Evolutionary conservation across 2,797 vertebrate species (phyloP).

Genomic region (Scolopax rusticola): DNA sequence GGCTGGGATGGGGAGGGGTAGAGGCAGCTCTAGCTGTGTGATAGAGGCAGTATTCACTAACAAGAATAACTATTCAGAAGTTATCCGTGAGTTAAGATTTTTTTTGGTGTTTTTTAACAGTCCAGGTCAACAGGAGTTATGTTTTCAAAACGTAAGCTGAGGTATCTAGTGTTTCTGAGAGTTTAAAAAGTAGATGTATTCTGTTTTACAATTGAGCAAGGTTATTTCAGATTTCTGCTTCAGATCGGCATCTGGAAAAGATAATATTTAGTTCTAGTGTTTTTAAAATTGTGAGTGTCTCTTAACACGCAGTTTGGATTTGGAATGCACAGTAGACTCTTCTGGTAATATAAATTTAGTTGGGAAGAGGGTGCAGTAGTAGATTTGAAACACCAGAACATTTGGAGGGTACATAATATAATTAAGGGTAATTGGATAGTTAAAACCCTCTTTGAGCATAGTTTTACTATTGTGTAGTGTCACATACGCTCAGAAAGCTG

Average conservation of each 20-base stretch:
- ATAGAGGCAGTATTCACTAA: not conserved
- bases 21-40: not conserved
- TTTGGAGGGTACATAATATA: not conserved
- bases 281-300: not conserved
- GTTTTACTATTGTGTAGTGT: not conserved
- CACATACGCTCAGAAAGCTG: not conserved
- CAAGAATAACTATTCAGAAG: not conserved
- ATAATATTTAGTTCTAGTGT: not conserved
- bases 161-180: not conserved
- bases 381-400: not conserved
- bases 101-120: not conserved
- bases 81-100: not conserved
- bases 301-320: not conserved
- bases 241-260: not conserved
- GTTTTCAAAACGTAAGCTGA: not conserved
- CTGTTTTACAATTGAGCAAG: not conserved
- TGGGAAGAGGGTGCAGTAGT: not conserved
- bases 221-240: not conserved
- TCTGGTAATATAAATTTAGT: not conserved
- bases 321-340: not conserved
- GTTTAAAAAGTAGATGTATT: not conserved
- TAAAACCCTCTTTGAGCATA: not conserved
- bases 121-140: not conserved
- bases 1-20: not conserved
- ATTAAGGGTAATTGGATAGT: constrained; percentile 8